Evolutionary conservation across 1,140 invertebrate genomes (phyloP).

Genomic region (Monochamus saltuarius): DNA sequence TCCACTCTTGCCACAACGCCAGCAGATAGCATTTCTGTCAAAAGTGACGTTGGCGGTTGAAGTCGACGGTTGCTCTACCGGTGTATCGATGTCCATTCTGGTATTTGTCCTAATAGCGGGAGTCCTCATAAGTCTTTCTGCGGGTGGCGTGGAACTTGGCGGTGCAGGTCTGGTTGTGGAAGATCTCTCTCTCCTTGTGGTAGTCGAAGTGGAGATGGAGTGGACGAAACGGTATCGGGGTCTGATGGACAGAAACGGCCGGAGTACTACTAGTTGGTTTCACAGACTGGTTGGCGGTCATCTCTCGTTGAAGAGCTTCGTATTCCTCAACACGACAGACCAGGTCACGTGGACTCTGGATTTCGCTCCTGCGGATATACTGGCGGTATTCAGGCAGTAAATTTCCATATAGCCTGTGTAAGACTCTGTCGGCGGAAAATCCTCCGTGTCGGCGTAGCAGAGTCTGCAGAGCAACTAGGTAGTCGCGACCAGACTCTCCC

Average conservation of each 20-base stretch:
- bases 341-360: neutral
- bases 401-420: conserved; percentile 19
- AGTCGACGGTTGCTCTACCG: neutral
- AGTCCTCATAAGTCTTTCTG: too few species aligned
- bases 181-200: neutral
- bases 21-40: neutral
- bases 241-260: too few species aligned
- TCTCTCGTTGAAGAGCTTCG: neutral
- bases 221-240: neutral
- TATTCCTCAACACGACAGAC: neutral
- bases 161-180: neutral
- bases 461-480: conserved; percentile 21
- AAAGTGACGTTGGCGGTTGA: neutral
- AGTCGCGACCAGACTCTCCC: conserved; percentile 1
- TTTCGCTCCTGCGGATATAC: neutral
- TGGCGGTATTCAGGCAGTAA: conserved; percentile 22
- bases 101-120: too few species aligned
- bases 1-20: neutral
- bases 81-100: too few species aligned
- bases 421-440: neutral
- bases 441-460: conserved; percentile 19
- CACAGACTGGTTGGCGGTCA: neutral
- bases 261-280: too few species aligned
- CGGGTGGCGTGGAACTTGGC: too few species aligned
- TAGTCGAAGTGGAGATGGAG: neutral